Evolutionary conservation across 2,888 invertebrate genomes (phyloP).

Genomic region (Noctua janthina): DNA sequence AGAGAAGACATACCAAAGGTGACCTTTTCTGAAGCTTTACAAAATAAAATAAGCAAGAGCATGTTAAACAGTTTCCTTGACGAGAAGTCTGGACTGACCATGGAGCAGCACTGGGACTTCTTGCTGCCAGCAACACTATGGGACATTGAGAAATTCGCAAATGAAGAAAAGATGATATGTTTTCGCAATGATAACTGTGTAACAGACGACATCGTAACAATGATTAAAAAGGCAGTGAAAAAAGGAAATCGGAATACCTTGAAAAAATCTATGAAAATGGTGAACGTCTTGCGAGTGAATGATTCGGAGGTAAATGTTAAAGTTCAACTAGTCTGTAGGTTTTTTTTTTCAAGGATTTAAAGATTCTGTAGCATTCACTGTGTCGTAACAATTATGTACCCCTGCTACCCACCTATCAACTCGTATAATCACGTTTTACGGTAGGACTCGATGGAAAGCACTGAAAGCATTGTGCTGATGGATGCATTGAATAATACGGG

Average conservation of each 20-base stretch:
- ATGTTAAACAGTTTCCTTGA: constrained; percentile 79
- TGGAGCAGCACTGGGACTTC: constrained; percentile 82
- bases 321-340: background rate
- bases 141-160: constrained; percentile 83
- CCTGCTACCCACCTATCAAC: background rate
- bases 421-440: background rate
- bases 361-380: background rate
- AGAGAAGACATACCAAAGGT: constrained; percentile 68
- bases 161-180: constrained; percentile 81
- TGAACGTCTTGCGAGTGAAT: constrained; percentile 78
- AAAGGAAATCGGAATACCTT: constrained; percentile 74
- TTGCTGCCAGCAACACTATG: constrained; percentile 79
- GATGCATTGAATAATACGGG: no score
- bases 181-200: constrained; percentile 79
- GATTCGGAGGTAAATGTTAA: constrained; percentile 73
- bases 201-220: constrained; percentile 77
- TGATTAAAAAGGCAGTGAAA: constrained; percentile 78
- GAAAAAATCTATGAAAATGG: constrained; percentile 74
- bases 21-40: constrained; percentile 78
- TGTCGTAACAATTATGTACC: background rate
- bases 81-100: constrained; percentile 73
- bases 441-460: no score
- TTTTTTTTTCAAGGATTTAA: background rate
- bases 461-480: no score
- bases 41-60: constrained; percentile 81